phyloP scores from a whole-genome alignment of 2,113 vertebrate species.

The Cephalopholis sonnerati region DNA sequence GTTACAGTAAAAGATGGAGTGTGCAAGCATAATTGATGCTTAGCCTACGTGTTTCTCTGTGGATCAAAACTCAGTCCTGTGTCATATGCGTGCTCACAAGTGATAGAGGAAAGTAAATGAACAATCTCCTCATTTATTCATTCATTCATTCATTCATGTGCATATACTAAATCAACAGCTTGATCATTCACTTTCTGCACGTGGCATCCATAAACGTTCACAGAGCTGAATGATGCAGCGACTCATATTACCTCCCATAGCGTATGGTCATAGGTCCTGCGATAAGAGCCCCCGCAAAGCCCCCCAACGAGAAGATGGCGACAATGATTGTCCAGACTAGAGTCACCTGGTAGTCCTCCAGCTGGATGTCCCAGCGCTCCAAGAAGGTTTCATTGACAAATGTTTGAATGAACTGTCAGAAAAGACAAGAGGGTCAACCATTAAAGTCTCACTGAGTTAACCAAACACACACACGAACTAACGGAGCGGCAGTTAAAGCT shows the following conservation, averaged over 20 bases:
- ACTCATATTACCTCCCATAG: conserved; percentile 88
- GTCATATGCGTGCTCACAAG: not conserved
- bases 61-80: not conserved
- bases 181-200: conserved; percentile 35
- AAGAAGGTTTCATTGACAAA: conserved; percentile 90
- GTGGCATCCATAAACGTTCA: not conserved
- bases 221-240: not conserved
- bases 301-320: conserved; percentile 90
- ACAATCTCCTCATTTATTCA: not conserved
- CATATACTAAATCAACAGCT: not conserved
- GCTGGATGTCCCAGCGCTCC: conserved; percentile 81
- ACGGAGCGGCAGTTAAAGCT: not conserved
- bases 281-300: conserved; percentile 87
- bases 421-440: conserved; percentile 17
- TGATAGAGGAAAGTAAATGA: conserved; percentile 27
- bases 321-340: conserved; percentile 92
- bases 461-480: not conserved
- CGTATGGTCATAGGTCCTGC: conserved; percentile 90
- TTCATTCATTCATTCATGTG: too few relatives aligned
- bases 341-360: conserved; percentile 84
- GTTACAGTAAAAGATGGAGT: not conserved
- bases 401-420: conserved; percentile 87
- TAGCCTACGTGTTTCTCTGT: not conserved
- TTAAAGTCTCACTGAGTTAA: conserved; percentile 19
- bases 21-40: too few relatives aligned